Evolutionary conservation across 1,140 invertebrate genomes (phyloP).

Genomic region (Aphis gossypii): DNA sequence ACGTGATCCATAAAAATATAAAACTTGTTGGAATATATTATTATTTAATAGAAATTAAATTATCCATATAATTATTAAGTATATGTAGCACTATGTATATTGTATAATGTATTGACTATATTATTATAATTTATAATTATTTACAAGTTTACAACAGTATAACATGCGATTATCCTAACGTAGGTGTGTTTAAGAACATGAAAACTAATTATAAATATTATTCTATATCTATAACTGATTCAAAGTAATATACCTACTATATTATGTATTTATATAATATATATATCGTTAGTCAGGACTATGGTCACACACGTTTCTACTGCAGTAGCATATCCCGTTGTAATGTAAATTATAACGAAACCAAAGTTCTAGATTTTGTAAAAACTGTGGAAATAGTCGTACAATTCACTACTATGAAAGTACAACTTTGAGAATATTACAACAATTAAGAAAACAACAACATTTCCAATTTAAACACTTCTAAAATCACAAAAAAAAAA

Average conservation of each 20-base stretch:
- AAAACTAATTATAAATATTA: conserved; percentile 8
- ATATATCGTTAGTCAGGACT: too few relatives aligned
- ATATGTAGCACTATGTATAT: not conserved
- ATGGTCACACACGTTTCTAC: too few relatives aligned
- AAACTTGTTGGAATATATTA: not conserved
- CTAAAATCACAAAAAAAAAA: too few relatives aligned
- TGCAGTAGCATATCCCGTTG: too few relatives aligned
- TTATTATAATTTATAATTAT: conserved; percentile 12
- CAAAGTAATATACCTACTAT: not conserved
- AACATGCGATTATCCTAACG: not conserved
- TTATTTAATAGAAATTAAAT: not conserved
- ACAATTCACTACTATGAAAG: too few relatives aligned
- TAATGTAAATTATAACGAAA: too few relatives aligned
- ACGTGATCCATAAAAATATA: not conserved
- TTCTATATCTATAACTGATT: not conserved
- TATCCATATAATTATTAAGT: not conserved
- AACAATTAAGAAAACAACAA: too few relatives aligned
- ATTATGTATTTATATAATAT: not conserved
- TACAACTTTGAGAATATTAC: too few relatives aligned
- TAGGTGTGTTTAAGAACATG: not conserved
- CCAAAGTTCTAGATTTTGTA: too few relatives aligned
- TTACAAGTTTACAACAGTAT: not conserved
- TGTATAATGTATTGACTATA: not conserved
- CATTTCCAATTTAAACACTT: too few relatives aligned
- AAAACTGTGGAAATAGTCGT: too few relatives aligned